Evolutionary conservation across 2,888 invertebrate species (phyloP).

Genomic region (Drosophila ochracea): DNA sequence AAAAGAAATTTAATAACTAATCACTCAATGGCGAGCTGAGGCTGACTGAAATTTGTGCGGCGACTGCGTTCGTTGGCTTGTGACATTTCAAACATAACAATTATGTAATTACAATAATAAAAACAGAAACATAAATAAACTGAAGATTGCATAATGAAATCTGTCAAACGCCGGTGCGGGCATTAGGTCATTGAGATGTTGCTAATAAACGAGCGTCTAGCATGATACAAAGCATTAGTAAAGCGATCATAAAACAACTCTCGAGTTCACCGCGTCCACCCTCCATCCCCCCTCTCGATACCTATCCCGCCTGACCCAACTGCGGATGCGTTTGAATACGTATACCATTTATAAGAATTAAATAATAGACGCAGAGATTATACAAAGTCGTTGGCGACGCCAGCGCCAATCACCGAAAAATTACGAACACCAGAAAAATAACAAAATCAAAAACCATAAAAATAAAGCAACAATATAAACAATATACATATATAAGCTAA

Average conservation of each 20-base stretch:
- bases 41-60: slow-evolving; percentile 21
- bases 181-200: slow-evolving; percentile 53
- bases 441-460: slow-evolving; percentile 23
- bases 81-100: slow-evolving; percentile 72
- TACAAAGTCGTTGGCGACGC: slow-evolving; percentile 30
- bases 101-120: slow-evolving; percentile 65
- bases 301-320: neutral
- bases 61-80: slow-evolving; percentile 70
- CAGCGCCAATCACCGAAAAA: slow-evolving; percentile 42
- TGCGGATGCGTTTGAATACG: slow-evolving; percentile 15
- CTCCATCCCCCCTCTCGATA: neutral
- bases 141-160: slow-evolving; percentile 51
- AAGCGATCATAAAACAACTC: slow-evolving; percentile 31
- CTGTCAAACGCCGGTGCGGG: slow-evolving; percentile 42
- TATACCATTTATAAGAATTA: slow-evolving; percentile 52
- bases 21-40: slow-evolving; percentile 57
- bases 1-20: slow-evolving; percentile 71
- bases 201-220: slow-evolving; percentile 72
- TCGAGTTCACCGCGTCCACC: neutral
- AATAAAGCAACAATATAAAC: slow-evolving; percentile 12
- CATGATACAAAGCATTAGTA: slow-evolving; percentile 67
- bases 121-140: slow-evolving; percentile 42
- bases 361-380: slow-evolving; percentile 42
- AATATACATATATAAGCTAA: neutral
- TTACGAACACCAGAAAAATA: slow-evolving; percentile 28